Evolutionary conservation across 1,140 invertebrate genomes (phyloP), one percentile per base, ranked within the genome.

Genomic region (Wiebesia pumilae): DNA sequence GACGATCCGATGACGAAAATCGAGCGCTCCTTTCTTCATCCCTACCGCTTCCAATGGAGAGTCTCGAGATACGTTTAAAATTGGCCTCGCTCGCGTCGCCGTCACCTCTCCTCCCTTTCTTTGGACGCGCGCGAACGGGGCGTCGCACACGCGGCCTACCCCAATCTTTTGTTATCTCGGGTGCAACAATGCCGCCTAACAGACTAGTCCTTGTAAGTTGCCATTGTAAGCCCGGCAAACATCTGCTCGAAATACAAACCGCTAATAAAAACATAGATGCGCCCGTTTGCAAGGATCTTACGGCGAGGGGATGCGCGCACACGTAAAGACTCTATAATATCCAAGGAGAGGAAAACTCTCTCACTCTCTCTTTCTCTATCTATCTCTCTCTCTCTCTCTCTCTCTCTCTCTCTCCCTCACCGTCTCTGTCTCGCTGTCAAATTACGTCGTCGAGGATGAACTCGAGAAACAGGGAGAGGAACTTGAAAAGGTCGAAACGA

Each of bases 201-300:
- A 91, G 91, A 90, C 90, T 89, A 90, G 89, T 89, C 88, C 90
- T 91, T 90, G 90, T 90, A 87, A 85, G 88, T 62, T 33, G 86
- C 69, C 88, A 88, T 92, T 93, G 93, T 91, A 91, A 69, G 87
- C 43, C 73, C 71, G 83, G 38, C 89, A 89, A 90, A 93, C 93
- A 93, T 93, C 92, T 93, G 93, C 91, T 91, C 90, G 92, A 91
- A 93, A 93, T 92, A 93, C 90, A 93, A 93, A 93, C 92, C 90
- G 91, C 93, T 92, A 93, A 93, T 93, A 92, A 91, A 93, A 93
- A 92, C 90, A 90, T 86, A 85, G 86, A 84, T 67, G 69, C 35
- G n/a, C 40, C 10, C 7, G 21, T 62, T 62, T 24, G 24, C 6
- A 10, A 62, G 24, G 58, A 62, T 62, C 58, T 62, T 27, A 27